Percentiles rank a stretch among this genome's conserved stretches.
Conservation (phyloP, 2,113 vertebrate genomes). For the Trematocara unimaculatum region DNA sequence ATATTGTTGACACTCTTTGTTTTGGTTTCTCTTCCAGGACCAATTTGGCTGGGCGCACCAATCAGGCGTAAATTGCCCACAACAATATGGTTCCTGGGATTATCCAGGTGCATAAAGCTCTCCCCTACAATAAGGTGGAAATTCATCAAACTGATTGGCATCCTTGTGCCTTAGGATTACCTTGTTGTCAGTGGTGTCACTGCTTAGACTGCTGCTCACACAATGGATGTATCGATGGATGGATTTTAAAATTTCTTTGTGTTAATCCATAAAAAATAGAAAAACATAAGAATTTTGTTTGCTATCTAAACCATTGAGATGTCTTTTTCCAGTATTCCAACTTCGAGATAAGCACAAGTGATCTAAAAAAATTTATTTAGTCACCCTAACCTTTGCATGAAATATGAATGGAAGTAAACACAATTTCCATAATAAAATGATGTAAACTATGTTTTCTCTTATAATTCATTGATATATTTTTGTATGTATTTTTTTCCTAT, state of each 20-base stretch:
- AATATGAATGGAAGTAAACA: neutral
- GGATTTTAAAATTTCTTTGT: neutral
- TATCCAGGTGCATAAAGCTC: neutral
- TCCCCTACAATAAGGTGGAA: neutral
- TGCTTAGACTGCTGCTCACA: neutral
- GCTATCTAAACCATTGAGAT: neutral
- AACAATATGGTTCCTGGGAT: neutral
- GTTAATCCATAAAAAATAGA: neutral
- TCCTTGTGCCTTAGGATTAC: rapidly evolving
- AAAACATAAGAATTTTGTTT: rapidly evolving
- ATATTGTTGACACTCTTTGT: neutral
- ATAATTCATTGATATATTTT: rapidly evolving
- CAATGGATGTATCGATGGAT: neutral
- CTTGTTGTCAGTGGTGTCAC: neutral
- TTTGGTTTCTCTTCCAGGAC: neutral
- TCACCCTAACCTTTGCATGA: rapidly evolving
- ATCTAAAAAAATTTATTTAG: neutral
- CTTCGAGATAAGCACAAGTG: neutral
- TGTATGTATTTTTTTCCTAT: neutral
- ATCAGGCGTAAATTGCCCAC: rapidly evolving
- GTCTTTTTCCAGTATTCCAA: neutral
- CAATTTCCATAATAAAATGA: rapidly evolving
- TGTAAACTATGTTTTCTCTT: neutral
- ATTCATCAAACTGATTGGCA: neutral
- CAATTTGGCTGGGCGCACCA: neutral